Evolutionary conservation across 1,140 invertebrate genomes (phyloP).

Genomic region (Brachionus plicatilis): DNA sequence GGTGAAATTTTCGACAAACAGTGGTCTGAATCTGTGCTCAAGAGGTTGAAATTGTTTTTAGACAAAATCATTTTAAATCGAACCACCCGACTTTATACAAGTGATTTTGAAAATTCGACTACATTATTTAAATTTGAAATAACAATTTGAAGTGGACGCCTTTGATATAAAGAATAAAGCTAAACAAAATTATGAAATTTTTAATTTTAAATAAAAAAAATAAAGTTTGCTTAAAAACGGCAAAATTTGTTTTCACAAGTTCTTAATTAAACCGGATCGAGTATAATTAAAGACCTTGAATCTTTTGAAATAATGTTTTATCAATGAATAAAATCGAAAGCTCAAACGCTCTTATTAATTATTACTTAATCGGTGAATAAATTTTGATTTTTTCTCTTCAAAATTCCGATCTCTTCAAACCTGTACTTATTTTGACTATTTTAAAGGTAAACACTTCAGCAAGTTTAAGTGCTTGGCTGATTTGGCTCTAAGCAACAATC

Average conservation of each 20-base stretch:
- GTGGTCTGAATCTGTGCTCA: neutral
- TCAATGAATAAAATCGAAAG: neutral
- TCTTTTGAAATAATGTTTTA: neutral
- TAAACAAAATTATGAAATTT: neutral
- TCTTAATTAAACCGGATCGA: slow-evolving; percentile 5
- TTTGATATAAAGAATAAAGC: neutral
- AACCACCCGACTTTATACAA: neutral
- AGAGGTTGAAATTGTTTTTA: neutral
- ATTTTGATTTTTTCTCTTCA: neutral
- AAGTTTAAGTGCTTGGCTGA: neutral
- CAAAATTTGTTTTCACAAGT: neutral
- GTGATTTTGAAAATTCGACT: no score
- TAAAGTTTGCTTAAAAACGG: neutral
- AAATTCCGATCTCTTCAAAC: neutral
- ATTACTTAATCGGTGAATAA: neutral
- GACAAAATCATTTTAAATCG: neutral
- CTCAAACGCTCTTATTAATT: neutral
- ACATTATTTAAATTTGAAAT: neutral
- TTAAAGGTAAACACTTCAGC: neutral
- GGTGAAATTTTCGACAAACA: neutral
- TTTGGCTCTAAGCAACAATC: neutral
- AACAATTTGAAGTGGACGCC: neutral
- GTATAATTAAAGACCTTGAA: neutral
- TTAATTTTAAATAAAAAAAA: neutral
- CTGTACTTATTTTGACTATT: slow-evolving; percentile 21